A percentile compares a stretch with the other conserved stretches of the same genome.
Evolutionary conservation across 2,113 vertebrate genomes (phyloP).

Genomic region (Colistium nudipinnis): DNA sequence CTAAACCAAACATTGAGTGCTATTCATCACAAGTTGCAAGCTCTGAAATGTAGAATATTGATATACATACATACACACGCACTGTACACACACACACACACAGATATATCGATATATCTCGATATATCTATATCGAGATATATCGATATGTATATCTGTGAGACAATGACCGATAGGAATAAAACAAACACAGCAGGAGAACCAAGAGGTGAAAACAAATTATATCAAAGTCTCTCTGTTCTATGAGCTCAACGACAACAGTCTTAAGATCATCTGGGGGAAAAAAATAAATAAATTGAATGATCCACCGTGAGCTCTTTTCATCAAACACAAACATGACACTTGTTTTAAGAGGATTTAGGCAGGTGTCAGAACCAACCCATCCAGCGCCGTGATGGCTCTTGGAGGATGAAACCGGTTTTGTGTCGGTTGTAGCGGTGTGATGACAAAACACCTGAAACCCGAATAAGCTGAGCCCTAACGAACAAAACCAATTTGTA

Average conservation of each 20-base stretch:
- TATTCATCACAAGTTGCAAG: too few relatives aligned
- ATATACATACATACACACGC: too few relatives aligned
- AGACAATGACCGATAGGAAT: background rate
- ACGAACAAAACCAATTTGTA: background rate
- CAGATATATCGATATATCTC: too few relatives aligned
- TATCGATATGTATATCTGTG: too few relatives aligned
- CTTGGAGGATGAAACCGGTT: background rate
- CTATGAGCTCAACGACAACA: background rate
- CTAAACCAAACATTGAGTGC: too few relatives aligned
- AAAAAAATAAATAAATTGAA: too few relatives aligned
- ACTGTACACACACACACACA: too few relatives aligned
- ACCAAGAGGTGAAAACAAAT: background rate
- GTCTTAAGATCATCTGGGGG: too few relatives aligned
- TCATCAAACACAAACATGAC: background rate
- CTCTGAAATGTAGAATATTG: too few relatives aligned
- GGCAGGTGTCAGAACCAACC: background rate
- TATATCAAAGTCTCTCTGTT: background rate
- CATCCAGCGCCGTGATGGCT: background rate
- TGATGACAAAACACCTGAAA: background rate
- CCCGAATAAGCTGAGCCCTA: background rate
- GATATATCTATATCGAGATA: too few relatives aligned
- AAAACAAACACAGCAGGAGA: background rate
- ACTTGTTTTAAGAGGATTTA: background rate
- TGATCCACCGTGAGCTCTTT: background rate
- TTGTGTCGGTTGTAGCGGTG: too few relatives aligned